Evolutionary conservation across 1,140 invertebrate genomes (phyloP).

Genomic region (Mylabris phalerata): DNA sequence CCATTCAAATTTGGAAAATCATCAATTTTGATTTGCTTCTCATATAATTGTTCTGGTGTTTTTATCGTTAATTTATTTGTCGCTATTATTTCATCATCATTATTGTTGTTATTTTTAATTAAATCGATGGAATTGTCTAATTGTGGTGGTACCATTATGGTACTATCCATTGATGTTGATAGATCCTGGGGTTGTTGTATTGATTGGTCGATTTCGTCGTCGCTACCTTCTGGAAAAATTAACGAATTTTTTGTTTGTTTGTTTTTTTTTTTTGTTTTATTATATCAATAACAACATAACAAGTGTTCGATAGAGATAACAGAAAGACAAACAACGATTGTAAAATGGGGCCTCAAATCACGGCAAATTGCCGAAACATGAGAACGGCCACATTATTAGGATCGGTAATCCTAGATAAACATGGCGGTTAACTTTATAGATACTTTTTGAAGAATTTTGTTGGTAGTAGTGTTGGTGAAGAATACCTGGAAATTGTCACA

Average conservation of each 20-base stretch:
- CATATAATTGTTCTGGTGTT: conserved; percentile 18
- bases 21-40: background rate
- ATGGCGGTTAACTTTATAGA: background rate
- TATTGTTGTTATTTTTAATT: conserved; percentile 2
- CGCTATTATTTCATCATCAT: conserved; percentile 6
- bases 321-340: conserved; percentile 4
- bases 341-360: conserved; percentile 1
- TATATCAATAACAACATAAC: background rate
- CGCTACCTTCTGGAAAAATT: conserved; percentile 42
- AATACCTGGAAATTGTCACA: too few species aligned
- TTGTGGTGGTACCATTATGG: conserved; percentile 28
- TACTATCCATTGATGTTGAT: conserved; percentile 29
- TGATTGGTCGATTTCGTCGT: conserved; percentile 46
- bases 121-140: conserved; percentile 12
- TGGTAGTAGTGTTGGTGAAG: too few species aligned
- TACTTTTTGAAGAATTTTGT: too few species aligned
- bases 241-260: background rate
- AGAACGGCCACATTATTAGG: conserved; percentile 19
- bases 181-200: conserved; percentile 19
- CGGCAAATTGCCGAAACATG: conserved; percentile 23
- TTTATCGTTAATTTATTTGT: conserved; percentile 19
- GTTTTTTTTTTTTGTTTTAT: too few species aligned
- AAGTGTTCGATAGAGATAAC: conserved; percentile 5
- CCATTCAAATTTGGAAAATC: conserved; percentile 3
- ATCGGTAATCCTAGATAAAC: conserved; percentile 24